These are phyloP conservation scores for Eubasilissa splendida DNA, from an alignment of 2,888 invertebrate species.

Conservation along the genomic window DNA sequence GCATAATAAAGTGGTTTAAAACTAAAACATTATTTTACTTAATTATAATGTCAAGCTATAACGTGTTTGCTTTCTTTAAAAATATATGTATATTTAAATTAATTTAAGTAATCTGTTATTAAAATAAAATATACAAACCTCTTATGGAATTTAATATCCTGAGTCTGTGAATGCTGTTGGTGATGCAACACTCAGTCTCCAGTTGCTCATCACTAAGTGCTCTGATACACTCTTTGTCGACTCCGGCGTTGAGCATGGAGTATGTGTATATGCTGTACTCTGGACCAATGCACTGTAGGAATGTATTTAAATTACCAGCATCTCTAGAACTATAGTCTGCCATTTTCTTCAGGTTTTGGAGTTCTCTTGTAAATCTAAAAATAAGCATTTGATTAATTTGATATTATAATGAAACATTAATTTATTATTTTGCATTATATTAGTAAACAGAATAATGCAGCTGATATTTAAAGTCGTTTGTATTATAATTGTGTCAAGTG, in stretches of 20 bases:
- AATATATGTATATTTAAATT: too few relatives aligned
- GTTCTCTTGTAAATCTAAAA: conserved; percentile 88
- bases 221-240: conserved; percentile 90
- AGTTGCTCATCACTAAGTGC: conserved; percentile 94
- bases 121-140: conserved; percentile 68
- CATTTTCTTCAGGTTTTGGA: conserved; percentile 94
- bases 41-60: too few relatives aligned
- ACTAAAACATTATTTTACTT: too few relatives aligned
- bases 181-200: conserved; percentile 90
- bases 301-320: conserved; percentile 89
- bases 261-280: conserved; percentile 98
- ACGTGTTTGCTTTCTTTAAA: too few relatives aligned
- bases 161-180: conserved; percentile 94
- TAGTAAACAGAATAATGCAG: too few relatives aligned
- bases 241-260: conserved; percentile 94
- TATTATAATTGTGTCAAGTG: too few relatives aligned
- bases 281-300: conserved; percentile 86
- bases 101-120: too few relatives aligned
- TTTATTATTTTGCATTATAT: too few relatives aligned
- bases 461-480: too few relatives aligned
- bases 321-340: conserved; percentile 97
- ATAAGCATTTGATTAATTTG: conserved; percentile 34
- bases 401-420: background rate
- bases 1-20: too few relatives aligned
- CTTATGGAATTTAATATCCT: conserved; percentile 92